Evolutionary conservation across 92 coral and sea anemone species (phyloP).

Genomic region (Bergia puertoricense): DNA sequence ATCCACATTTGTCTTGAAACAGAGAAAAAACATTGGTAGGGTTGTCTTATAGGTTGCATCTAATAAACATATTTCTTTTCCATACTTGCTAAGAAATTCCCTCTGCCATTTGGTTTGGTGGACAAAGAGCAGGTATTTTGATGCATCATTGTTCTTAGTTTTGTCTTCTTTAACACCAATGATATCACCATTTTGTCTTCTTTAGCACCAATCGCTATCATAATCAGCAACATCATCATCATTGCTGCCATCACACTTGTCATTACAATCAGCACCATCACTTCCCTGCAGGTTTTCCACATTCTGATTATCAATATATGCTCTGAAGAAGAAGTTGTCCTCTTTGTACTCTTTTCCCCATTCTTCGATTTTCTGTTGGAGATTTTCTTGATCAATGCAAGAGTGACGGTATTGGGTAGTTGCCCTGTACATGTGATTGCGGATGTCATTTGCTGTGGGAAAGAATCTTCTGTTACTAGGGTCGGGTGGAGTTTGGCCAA

Average conservation of each 20-base stretch:
- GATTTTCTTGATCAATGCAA: slow-evolving; percentile 49
- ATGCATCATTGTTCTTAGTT: not conserved
- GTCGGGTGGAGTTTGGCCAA: slow-evolving; percentile 39
- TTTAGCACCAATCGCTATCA: slow-evolving; percentile 27
- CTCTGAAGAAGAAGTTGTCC: slow-evolving; percentile 28
- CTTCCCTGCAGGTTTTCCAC: not conserved
- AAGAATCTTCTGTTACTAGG: slow-evolving; percentile 50
- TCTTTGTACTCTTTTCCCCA: not conserved
- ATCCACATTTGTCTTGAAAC: slow-evolving; percentile 55
- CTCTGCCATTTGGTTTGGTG: slow-evolving; percentile 56
- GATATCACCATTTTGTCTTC: not conserved
- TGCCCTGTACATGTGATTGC: slow-evolving; percentile 62
- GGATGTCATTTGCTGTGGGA: slow-evolving; percentile 48
- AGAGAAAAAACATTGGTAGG: slow-evolving; percentile 52
- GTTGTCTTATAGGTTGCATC: slow-evolving; percentile 66
- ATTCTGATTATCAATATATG: slow-evolving; percentile 38
- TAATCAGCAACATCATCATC: not conserved
- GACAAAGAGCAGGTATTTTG: slow-evolving; percentile 51
- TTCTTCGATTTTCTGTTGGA: not conserved
- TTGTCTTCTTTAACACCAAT: not conserved
- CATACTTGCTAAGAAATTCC: slow-evolving; percentile 43
- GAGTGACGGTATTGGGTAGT: slow-evolving; percentile 39
- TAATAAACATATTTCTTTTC: slow-evolving; percentile 53
- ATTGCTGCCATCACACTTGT: slow-evolving; percentile 7
- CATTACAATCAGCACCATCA: not conserved